Base-by-base conservation (phyloP, 1,140 invertebrate species). In the Pectinophora gossypiella region DNA sequence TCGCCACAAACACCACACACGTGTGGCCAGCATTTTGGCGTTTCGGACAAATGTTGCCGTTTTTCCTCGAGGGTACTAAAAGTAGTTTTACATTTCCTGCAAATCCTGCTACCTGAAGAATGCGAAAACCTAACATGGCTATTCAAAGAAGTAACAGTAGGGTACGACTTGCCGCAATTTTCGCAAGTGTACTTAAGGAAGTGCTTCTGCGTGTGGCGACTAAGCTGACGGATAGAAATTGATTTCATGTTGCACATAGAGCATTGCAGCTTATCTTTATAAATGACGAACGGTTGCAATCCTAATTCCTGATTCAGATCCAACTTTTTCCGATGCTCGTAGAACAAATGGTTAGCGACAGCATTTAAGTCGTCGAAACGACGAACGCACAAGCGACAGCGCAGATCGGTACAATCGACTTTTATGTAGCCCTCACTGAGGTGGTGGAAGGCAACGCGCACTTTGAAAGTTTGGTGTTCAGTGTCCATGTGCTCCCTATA, bases 151-250 rank as follows among this genome's bases (percentile, higher is more conserved):
- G 61, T 64, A 0, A 46, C 59, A 0, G 63, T 68, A 0, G 59
- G 54, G 22, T 71, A 76, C 5, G 61, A 64, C 40, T 70, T 73
- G 2, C 73, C 73, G 47, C 73, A 76, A 0, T 61, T 51, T 20
- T 73, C 70, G 40, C 73, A 76, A 0, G 68, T 71, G n/a, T 54
- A 68, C 15, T 66, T 67, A 4, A 59, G 48, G 32, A 67, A 73
- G 48, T 76, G 70, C 0, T 54, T 50, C 20, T 65, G 56, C 0
- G 73, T 76, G 45, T 76, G 73, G 19, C 65, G 51, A 42, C 61
- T 67, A 2, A 76, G 42, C 19, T 65, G 60, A 2, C 64, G 27
- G 10, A 76, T 19, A 12, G 56, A 53, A 3, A 59, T 19, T 1
- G 51, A 48, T 38, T 67, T 68, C 3, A 21, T 20, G 15, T 47